These are phyloP conservation scores for Halichoerus grypus DNA, from an alignment of 2,113 vertebrate species.

Conservation along the genomic window DNA sequence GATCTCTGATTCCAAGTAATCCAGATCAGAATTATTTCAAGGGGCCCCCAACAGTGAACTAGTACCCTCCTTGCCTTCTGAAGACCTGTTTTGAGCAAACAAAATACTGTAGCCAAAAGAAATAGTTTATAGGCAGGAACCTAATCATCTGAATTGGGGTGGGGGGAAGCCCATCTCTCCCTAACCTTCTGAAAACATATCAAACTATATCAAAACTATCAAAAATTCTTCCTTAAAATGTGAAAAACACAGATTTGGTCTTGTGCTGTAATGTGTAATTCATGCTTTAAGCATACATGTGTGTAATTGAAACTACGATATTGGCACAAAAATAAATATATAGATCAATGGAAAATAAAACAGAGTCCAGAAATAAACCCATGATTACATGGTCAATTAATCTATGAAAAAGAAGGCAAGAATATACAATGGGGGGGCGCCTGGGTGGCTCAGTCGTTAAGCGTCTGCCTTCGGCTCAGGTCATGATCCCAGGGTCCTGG, in stretches of 20 bases:
- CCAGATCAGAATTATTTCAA: neutral
- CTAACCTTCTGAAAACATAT: neutral
- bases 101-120: neutral
- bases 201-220: neutral
- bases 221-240: neutral
- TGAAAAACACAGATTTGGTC: neutral
- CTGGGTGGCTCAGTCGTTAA: too few relatives aligned
- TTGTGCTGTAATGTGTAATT: neutral
- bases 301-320: neutral
- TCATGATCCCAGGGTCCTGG: too few relatives aligned
- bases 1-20: neutral
- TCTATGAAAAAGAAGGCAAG: neutral
- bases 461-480: too few relatives aligned
- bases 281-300: conserved; percentile 27
- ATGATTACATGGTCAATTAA: neutral
- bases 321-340: neutral
- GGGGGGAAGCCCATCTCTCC: neutral
- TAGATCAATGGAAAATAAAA: neutral
- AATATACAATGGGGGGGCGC: neutral
- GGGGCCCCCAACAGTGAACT: neutral
- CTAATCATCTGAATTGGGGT: neutral
- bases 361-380: neutral
- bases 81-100: conserved; percentile 7
- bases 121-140: neutral
- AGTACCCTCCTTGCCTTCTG: neutral